Base-by-base conservation (phyloP, 1,140 invertebrate species). In the Euwallacea similis region DNA sequence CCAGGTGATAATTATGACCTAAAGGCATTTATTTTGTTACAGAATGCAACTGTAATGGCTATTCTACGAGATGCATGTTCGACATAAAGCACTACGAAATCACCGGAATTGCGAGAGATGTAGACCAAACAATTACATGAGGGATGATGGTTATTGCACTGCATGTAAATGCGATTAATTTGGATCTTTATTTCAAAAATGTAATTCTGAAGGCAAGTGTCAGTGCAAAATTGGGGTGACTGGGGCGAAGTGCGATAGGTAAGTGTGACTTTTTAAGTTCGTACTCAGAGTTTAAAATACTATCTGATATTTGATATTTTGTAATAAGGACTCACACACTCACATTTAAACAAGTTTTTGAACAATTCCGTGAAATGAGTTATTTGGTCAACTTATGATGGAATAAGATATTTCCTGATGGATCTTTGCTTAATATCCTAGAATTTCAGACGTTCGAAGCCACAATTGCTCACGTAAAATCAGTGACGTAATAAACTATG, bases 1-100 rank as follows among this genome's bases (percentile, higher is more conserved):
- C 47, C 21, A 33, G 21, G 47, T 50, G 47, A 50, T 50, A 6
- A 50, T 13, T 50, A 50, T 50, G 13, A 13, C 47, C 47, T 50
- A 33, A 58, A 13, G n/a, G 10, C 16, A 4, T 33, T 33, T 33
- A 50, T 72, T 75, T 78, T 82, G 77, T 87, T 88, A 58, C 83
- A 99, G 98, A 93, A 43, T 99, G 98, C 82, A 96, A 98, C 81
- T 99, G 98, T 83, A 99, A 98, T 83, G 92, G 92, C 1, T 94
- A 94, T 79, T 96, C 97, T 0, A 91, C 94, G 69, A 89, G 92
- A 58, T 99, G 98, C 81, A 95, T 90, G 82, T 99, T 99, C 84
- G 96, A 99, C 84, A 88, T 90, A 74, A 90, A 94, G 63, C 84
- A 99, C 11, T 99, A 93, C 79, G 89, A 93, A 67, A 78, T 84